phyloP scores from a whole-genome alignment of 1,140 invertebrate genomes.

The Mamestra configurata region DNA sequence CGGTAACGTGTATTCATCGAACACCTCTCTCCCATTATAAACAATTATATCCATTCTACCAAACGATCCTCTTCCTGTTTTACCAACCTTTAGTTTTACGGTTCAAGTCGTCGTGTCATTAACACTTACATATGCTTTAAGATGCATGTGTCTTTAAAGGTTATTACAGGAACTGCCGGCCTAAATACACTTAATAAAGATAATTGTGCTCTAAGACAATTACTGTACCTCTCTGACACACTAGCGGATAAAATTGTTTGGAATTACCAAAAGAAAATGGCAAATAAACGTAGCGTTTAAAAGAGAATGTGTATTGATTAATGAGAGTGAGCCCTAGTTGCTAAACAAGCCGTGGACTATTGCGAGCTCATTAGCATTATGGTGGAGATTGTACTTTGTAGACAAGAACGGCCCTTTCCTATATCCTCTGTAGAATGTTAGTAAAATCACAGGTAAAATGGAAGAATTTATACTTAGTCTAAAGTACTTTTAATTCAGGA shows the following conservation, averaged over 20 bases:
- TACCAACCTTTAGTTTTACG: background rate
- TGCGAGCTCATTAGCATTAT: slow-evolving; percentile 72
- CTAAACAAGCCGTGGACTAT: slow-evolving; percentile 76
- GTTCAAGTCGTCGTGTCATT: slow-evolving; percentile 54
- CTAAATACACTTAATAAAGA: slow-evolving; percentile 62
- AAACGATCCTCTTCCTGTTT: background rate
- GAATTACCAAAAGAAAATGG: slow-evolving; percentile 56
- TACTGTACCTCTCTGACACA: slow-evolving; percentile 42
- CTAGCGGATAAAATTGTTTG: slow-evolving; percentile 57
- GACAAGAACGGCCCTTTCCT: slow-evolving; percentile 54
- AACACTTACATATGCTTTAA: slow-evolving; percentile 53
- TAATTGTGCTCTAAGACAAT: slow-evolving; percentile 62
- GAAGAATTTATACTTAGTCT: too few relatives aligned
- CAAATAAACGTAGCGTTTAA: slow-evolving; percentile 59
- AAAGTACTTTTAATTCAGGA: too few relatives aligned
- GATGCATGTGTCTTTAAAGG: slow-evolving; percentile 51
- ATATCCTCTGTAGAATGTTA: background rate
- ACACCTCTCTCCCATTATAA: background rate
- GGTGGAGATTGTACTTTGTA: slow-evolving; percentile 51
- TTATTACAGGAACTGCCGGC: slow-evolving; percentile 58
- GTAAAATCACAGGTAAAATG: too few relatives aligned
- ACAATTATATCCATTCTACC: slow-evolving; percentile 8
- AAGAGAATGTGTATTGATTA: slow-evolving; percentile 78
- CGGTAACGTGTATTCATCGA: background rate
- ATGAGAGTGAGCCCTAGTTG: slow-evolving; percentile 72